These are phyloP conservation scores for Euphydryas editha DNA, from an alignment of 2,888 invertebrate genomes.

Conservation along the genomic window DNA sequence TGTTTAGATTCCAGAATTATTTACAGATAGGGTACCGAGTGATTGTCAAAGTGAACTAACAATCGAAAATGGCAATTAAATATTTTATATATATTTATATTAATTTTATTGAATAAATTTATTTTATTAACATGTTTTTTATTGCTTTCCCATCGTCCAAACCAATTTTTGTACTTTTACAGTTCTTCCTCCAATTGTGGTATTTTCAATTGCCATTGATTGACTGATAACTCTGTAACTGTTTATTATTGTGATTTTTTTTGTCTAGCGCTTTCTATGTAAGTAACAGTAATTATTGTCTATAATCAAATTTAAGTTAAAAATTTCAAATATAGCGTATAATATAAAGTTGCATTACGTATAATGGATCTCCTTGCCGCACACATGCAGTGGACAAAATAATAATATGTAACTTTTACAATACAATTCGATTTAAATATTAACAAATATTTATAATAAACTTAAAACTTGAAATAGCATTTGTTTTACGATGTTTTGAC, in stretches of 20 bases:
- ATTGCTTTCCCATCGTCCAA: conserved; percentile 66
- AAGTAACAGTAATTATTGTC: too few species aligned
- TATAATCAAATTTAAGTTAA: too few species aligned
- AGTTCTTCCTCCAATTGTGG: conserved; percentile 71
- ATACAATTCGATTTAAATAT: too few species aligned
- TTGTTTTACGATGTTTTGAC: not conserved
- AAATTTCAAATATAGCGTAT: not conserved
- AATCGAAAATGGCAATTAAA: conserved; percentile 64
- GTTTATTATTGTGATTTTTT: not conserved
- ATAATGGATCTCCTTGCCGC: too few species aligned
- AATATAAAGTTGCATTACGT: not conserved
- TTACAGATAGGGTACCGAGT: conserved; percentile 77
- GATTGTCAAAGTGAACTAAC: conserved; percentile 78
- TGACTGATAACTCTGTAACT: conserved; percentile 73
- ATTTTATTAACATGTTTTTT: conserved; percentile 32
- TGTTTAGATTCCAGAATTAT: conserved; percentile 77
- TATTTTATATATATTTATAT: conserved; percentile 26
- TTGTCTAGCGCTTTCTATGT: not conserved
- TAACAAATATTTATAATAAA: too few species aligned
- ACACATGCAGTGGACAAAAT: too few species aligned
- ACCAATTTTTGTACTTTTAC: conserved; percentile 71
- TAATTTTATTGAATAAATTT: conserved; percentile 24
- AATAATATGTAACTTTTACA: too few species aligned
- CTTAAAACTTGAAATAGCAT: not conserved
- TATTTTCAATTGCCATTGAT: conserved; percentile 75